These are phyloP conservation scores for Hafferia zeledoni DNA, from an alignment of 2,797 vertebrate species.

Conservation along the genomic window DNA sequence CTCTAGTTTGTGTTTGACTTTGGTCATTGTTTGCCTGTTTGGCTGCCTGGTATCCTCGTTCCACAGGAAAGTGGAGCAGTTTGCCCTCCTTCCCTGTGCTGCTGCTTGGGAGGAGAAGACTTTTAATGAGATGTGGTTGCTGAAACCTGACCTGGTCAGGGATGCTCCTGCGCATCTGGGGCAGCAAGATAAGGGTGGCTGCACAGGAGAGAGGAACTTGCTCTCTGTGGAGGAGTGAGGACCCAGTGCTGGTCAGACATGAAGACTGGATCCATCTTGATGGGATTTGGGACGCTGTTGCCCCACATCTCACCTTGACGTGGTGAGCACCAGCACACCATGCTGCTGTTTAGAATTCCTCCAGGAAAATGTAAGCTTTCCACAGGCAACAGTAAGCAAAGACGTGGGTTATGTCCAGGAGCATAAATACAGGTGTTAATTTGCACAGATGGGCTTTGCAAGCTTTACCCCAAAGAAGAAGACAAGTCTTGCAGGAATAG, in stretches of 20 bases:
- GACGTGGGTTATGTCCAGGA: not conserved
- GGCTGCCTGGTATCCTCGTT: not conserved
- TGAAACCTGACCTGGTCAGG: not conserved
- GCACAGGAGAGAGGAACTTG: not conserved
- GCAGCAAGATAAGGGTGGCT: not conserved
- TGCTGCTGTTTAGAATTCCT: not conserved
- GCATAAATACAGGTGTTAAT: not conserved
- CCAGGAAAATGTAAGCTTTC: not conserved
- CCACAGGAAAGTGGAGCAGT: not conserved
- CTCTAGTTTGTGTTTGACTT: not conserved
- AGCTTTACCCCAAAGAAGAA: not conserved
- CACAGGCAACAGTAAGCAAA: not conserved
- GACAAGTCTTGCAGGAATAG: not conserved
- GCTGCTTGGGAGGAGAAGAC: not conserved
- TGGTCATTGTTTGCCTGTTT: not conserved
- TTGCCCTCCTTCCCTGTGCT: not conserved
- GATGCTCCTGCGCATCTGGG: not conserved
- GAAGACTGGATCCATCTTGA: accelerated
- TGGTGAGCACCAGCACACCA: accelerated
- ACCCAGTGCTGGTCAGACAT: not conserved
- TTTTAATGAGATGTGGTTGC: not conserved
- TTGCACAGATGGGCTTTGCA: not conserved
- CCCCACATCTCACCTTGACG: not conserved
- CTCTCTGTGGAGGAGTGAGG: accelerated
- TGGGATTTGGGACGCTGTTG: not conserved